phyloP scores from a whole-genome alignment of 2,888 invertebrate genomes.

The Pristionchus fissidentatus region DNA sequence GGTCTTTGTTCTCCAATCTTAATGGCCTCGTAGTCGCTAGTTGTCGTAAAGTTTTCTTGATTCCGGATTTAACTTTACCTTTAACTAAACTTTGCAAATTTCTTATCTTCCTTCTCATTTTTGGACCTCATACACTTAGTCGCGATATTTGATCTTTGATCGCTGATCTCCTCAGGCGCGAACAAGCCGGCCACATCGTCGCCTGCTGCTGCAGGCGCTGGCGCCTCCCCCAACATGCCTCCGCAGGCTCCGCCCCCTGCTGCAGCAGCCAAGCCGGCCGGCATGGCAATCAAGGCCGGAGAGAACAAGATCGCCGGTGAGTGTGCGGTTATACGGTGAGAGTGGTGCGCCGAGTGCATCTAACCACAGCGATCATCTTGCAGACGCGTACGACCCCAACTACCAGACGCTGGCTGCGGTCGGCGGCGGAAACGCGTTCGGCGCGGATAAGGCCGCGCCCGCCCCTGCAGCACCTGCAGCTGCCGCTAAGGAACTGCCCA shows the following conservation, averaged over 20 bases:
- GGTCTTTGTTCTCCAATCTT: no score
- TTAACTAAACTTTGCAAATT: no score
- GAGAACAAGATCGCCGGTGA: constrained; percentile 38
- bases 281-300: constrained; percentile 18
- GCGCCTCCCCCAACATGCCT: constrained; percentile 3
- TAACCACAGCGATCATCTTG: background rate
- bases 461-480: no score
- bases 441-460: background rate
- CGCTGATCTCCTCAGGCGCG: background rate
- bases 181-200: background rate
- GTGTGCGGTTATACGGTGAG: constrained; percentile 24
- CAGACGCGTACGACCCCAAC: constrained; percentile 39
- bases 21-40: no score
- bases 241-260: constrained; percentile 31
- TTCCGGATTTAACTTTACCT: no score
- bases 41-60: no score
- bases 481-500: background rate
- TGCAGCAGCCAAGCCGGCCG: constrained; percentile 7
- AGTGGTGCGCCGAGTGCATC: background rate
- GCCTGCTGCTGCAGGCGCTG: no score
- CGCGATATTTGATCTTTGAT: no score
- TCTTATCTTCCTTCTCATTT: no score
- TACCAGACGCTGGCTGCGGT: constrained; percentile 36
- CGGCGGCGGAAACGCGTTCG: background rate
- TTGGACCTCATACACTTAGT: no score